Evolutionary conservation across 1,140 invertebrate species (phyloP), one percentile per base, ranked within the genome.

Genomic region (Drosophila orosa): DNA sequence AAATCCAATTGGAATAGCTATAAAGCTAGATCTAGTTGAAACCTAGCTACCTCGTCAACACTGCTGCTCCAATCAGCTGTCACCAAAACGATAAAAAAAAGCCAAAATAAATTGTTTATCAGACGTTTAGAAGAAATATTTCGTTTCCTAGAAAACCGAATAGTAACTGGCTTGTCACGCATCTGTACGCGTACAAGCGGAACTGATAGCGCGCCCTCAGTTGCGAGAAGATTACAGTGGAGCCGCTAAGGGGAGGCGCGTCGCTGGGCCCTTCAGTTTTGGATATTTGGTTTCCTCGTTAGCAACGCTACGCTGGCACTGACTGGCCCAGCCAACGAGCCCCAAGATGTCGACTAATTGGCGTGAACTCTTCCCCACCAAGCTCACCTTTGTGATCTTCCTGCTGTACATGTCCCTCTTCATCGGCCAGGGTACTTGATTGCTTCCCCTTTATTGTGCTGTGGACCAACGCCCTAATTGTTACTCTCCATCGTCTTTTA

Each of bases 401-500:
- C 90, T 96, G 27, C 92, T 96, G 8, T 98, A 98, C 83, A 97
- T 98, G 93, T 93, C 93, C 61, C 92, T 97, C 17, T 97, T 97
- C 86, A 95, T 97, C 29, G 96, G 95, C 90, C 96, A 97, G 94
- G 96, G 96, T 97, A 93, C 2, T 25, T 48, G 10, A 82, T 74
- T 79, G 3, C 15, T 15, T 7, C 0, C 2, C 2, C 2, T 15
- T 10, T 25, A 8, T 25, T 35, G 25, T 50, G 9, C 47, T 56
- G 17, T 42, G 2, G 15, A 35, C 45, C 10, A 44, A 24, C 59
- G 58, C 39, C 33, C 47, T 61, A 72, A 72, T 71, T 3, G 29
- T 2, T 15, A 15, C 3, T 24, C 13, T 47, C 58, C 1, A n/a
- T 29, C 1, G 19, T 29, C 35, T 54, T 79, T 47, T n/a, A 99